A percentile compares a stretch with the other conserved stretches of the same genome.
phyloP scores from a whole-genome alignment of 2,797 vertebrate species.

The Notoglanidium macrostoma region DNA sequence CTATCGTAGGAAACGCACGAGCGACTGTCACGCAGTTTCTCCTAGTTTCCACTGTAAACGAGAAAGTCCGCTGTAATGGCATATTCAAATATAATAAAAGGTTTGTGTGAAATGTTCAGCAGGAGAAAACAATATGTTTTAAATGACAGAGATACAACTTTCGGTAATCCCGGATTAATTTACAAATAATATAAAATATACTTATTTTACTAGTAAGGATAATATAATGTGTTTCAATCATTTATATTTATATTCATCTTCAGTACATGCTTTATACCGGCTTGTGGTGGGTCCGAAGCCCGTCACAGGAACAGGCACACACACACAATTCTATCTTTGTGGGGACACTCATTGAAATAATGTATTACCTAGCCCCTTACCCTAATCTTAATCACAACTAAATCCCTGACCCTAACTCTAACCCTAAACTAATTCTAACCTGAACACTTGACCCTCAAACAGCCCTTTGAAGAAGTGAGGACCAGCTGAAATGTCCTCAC shows the following conservation, averaged over 20 bases:
- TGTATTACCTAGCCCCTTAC: too few species aligned
- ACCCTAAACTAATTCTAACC: too few species aligned
- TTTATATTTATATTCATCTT: neutral
- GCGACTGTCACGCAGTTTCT: slow-evolving; percentile 13
- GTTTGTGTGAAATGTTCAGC: neutral
- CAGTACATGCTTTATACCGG: neutral
- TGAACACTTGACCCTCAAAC: too few species aligned
- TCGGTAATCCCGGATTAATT: neutral
- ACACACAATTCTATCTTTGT: neutral
- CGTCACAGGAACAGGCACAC: neutral
- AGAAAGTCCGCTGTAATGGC: neutral
- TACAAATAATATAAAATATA: neutral
- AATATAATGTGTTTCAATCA: neutral
- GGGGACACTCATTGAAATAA: too few species aligned
- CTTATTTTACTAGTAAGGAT: neutral
- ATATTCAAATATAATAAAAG: too few species aligned
- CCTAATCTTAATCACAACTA: too few species aligned
- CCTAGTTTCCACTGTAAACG: neutral
- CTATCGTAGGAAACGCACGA: slow-evolving; percentile 20
- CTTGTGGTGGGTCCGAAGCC: neutral
- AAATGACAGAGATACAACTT: neutral
- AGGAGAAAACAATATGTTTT: neutral
- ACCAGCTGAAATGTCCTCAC: too few species aligned
- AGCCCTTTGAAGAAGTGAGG: too few species aligned
- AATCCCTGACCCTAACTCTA: too few species aligned